Evolutionary conservation across 2,113 vertebrate species (phyloP).

Genomic region (Diglossa brunneiventris): DNA sequence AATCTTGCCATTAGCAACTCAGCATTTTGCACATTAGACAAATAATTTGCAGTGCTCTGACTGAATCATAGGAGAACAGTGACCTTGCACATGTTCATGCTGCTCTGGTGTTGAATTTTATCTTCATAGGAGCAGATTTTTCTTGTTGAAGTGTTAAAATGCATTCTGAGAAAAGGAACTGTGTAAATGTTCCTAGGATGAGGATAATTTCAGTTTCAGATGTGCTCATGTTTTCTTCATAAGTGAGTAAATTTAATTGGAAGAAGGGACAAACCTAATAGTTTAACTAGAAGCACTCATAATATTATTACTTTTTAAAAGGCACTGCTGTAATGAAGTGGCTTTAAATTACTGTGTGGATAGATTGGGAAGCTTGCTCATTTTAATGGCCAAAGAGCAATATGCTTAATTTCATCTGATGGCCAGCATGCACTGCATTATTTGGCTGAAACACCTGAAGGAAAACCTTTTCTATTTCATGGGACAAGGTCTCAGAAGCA

Average conservation of each 20-base stretch:
- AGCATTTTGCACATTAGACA: conserved; percentile 18
- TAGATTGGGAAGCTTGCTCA: background rate
- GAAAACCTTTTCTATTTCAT: background rate
- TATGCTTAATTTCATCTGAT: background rate
- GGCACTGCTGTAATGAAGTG: conserved; percentile 17
- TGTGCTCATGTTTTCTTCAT: background rate
- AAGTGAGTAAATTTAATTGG: conserved; percentile 44
- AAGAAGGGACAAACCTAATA: conserved; percentile 19
- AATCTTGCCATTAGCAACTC: background rate
- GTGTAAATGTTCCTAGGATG: background rate
- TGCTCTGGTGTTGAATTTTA: conserved; percentile 9
- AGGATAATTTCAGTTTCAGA: background rate
- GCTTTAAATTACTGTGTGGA: conserved; percentile 32
- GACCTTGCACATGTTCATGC: conserved; percentile 34
- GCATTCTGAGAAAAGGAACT: background rate
- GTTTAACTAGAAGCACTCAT: conserved; percentile 39
- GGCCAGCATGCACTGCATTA: background rate
- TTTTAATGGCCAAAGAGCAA: background rate
- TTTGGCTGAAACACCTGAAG: background rate
- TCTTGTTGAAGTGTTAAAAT: conserved; percentile 36
- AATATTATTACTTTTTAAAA: conserved; percentile 53
- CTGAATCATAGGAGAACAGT: background rate
- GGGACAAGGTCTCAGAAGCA: background rate
- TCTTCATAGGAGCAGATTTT: conserved; percentile 38
- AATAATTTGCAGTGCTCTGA: conserved; percentile 18